Evolutionary conservation across 2,888 invertebrate genomes (phyloP).

Genomic region (Campaea margaritaria): DNA sequence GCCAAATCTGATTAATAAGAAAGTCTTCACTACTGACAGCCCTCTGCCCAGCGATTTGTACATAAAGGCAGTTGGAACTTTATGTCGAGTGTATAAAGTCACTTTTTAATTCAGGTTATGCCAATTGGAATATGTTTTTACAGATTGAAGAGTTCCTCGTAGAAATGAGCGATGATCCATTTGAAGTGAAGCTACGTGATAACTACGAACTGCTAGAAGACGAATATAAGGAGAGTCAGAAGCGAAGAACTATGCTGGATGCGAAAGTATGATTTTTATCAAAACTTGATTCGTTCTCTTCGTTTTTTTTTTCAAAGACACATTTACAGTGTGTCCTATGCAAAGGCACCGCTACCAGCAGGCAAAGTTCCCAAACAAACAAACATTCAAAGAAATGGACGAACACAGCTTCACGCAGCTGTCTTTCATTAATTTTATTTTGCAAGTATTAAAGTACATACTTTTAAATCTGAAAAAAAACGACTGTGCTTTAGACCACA

Average conservation of each 20-base stretch:
- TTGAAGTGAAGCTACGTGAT: conserved; percentile 97
- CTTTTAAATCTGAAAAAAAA: too few species aligned
- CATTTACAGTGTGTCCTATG: too few species aligned
- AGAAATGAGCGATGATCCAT: conserved; percentile 98
- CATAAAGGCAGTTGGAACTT: conserved; percentile 87
- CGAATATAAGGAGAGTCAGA: conserved; percentile 97
- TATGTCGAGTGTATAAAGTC: neutral
- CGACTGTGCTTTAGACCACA: too few species aligned
- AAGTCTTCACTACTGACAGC: conserved; percentile 88
- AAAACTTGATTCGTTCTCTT: too few species aligned
- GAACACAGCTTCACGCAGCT: too few species aligned
- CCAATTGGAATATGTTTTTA: conserved; percentile 37
- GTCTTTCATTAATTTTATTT: too few species aligned
- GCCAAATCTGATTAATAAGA: conserved; percentile 81
- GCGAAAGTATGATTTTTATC: conserved; percentile 93
- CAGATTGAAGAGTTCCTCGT: conserved; percentile 94
- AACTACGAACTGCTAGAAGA: conserved; percentile 98
- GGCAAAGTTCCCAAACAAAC: too few species aligned
- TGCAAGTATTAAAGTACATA: too few species aligned
- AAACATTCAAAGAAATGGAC: too few species aligned
- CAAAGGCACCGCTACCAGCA: too few species aligned
- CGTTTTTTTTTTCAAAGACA: too few species aligned
- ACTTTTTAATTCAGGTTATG: neutral
- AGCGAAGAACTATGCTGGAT: conserved; percentile 94
- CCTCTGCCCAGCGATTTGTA: conserved; percentile 95